These are phyloP conservation scores for Archaeoteleia sp. DNA, from an alignment of 2,888 invertebrate species.

Conservation along the genomic window DNA sequence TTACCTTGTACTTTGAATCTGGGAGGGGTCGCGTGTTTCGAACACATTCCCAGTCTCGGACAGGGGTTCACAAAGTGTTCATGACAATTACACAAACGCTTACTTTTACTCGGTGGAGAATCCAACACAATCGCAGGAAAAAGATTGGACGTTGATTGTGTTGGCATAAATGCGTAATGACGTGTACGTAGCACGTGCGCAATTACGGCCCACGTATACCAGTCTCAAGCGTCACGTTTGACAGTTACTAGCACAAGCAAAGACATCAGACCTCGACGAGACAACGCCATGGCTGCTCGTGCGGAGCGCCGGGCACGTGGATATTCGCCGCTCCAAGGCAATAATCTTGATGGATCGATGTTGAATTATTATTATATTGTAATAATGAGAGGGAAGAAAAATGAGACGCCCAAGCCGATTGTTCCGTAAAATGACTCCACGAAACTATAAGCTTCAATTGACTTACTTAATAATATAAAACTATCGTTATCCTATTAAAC, in stretches of 20 bases:
- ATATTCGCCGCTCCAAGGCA: constrained; percentile 45
- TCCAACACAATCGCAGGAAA: constrained; percentile 14
- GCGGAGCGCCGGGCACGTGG: constrained; percentile 34
- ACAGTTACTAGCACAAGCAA: constrained; percentile 46
- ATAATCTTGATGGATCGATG: constrained; percentile 59
- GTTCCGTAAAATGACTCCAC: constrained; percentile 1
- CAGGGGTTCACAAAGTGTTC: constrained; percentile 33
- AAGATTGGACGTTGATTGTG: constrained; percentile 35
- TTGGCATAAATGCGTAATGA: constrained; percentile 51
- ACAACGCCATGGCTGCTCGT: constrained; percentile 12
- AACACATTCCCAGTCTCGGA: constrained; percentile 24
- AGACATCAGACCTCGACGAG: constrained; percentile 45
- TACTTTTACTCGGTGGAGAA: constrained; percentile 48
- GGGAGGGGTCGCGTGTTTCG: constrained; percentile 50
- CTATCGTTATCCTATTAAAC: no score
- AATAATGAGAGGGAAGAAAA: constrained; percentile 34
- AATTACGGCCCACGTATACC: constrained; percentile 48
- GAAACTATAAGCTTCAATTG: constrained; percentile 6
- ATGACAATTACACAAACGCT: constrained; percentile 44
- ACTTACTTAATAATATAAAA: constrained; percentile 15
- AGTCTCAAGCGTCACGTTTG: constrained; percentile 44
- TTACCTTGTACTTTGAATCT: constrained; percentile 51
- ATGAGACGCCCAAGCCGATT: constrained; percentile 14
- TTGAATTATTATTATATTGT: constrained; percentile 47
- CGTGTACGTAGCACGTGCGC: constrained; percentile 52